These are phyloP conservation scores for Scaptomyza montana DNA, from an alignment of 1,140 invertebrate genomes.

Conservation along the genomic window DNA sequence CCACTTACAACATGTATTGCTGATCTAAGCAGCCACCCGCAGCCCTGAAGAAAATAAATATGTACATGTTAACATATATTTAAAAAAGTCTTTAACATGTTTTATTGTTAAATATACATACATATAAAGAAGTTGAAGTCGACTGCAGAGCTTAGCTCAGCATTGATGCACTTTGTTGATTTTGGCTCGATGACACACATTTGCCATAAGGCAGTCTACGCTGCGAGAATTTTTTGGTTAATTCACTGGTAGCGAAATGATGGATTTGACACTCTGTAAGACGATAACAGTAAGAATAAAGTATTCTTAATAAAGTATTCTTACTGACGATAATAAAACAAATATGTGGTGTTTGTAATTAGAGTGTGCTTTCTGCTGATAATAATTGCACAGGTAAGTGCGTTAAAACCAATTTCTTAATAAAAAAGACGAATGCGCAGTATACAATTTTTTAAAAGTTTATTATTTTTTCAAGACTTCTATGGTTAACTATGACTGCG, in stretches of 20 bases:
- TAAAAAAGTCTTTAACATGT: constrained; percentile 9
- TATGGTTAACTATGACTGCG: too few relatives aligned
- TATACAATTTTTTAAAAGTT: too few relatives aligned
- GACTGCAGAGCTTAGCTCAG: constrained; percentile 39
- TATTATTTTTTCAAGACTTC: too few relatives aligned
- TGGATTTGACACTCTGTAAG: background rate
- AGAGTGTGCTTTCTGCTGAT: background rate
- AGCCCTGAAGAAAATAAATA: constrained; percentile 11
- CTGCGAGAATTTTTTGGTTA: constrained; percentile 39
- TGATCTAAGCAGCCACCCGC: constrained; percentile 41
- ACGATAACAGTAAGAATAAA: too few relatives aligned
- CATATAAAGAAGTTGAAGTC: constrained; percentile 10
- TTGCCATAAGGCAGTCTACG: constrained; percentile 25
- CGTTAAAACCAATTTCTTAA: too few relatives aligned
- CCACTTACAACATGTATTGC: constrained; percentile 1
- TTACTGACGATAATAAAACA: too few relatives aligned
- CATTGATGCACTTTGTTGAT: constrained; percentile 20
- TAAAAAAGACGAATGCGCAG: too few relatives aligned
- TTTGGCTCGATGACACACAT: constrained; percentile 37
- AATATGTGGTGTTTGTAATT: too few relatives aligned
- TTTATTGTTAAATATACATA: constrained; percentile 8
- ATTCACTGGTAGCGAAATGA: background rate
- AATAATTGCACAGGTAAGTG: too few relatives aligned
- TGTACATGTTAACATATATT: constrained; percentile 21
- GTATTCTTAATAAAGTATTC: too few relatives aligned